These are phyloP conservation scores for Leucosticte australis DNA, from an alignment of 2,113 vertebrate species.

Conservation along the genomic window DNA sequence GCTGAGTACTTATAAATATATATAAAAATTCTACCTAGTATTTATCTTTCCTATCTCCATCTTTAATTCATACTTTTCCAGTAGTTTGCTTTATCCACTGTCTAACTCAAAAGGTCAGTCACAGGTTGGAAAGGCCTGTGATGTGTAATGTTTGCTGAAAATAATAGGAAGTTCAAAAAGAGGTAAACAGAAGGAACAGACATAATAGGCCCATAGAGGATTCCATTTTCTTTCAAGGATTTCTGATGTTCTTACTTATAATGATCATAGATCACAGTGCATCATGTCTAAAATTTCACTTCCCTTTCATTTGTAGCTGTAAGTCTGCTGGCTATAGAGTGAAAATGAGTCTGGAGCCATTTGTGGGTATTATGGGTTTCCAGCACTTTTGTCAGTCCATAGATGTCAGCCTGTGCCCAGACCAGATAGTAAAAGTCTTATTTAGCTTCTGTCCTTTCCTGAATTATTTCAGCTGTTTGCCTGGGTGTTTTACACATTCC, in stretches of 20 bases:
- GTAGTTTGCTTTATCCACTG: background rate
- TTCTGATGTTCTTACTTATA: constrained; percentile 26
- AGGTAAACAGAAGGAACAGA: background rate
- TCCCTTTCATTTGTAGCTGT: background rate
- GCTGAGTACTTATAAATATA: background rate
- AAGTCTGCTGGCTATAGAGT: background rate
- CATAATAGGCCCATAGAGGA: background rate
- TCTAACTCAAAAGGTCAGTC: background rate
- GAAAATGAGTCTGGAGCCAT: background rate
- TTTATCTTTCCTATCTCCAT: background rate
- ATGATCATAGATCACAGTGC: constrained; percentile 21
- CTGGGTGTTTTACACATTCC: background rate
- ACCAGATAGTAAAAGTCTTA: background rate
- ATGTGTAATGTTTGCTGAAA: background rate
- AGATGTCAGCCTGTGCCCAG: background rate
- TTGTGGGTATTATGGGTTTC: background rate
- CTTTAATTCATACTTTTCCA: background rate
- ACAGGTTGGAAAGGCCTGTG: background rate
- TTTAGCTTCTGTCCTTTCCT: background rate
- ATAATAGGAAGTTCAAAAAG: constrained; percentile 18
- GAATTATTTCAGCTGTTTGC: background rate
- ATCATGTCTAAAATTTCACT: constrained; percentile 8
- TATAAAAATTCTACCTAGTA: background rate
- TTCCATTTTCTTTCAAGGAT: constrained; percentile 21
- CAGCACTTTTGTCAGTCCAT: background rate